phyloP scores from a whole-genome alignment of 1,140 invertebrate genomes.

The Drosophila pandora region DNA sequence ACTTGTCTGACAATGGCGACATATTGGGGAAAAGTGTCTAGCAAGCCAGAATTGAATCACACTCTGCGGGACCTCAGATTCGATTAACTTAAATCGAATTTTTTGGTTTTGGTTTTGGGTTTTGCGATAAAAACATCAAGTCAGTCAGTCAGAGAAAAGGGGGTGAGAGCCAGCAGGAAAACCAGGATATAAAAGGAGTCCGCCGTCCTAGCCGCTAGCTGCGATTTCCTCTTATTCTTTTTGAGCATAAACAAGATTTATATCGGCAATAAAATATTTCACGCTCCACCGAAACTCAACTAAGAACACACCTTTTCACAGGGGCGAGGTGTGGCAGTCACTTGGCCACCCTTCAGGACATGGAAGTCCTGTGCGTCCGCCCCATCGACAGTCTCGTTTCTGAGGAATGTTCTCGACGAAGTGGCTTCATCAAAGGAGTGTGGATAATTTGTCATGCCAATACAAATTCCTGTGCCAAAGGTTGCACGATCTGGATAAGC shows the following conservation, averaged over 20 bases:
- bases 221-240: conserved; percentile 22
- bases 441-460: conserved; percentile 50
- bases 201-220: conserved; percentile 23
- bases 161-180: conserved; percentile 7
- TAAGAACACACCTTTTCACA: conserved; percentile 41
- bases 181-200: conserved; percentile 3
- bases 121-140: conserved; percentile 61
- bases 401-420: conserved; percentile 31
- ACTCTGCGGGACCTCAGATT: conserved; percentile 47
- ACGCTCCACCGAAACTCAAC: conserved; percentile 55
- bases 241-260: conserved; percentile 67
- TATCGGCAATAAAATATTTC: conserved; percentile 72
- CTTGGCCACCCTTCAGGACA: conserved; percentile 9
- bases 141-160: conserved; percentile 14
- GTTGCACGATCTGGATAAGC: conserved; percentile 3
- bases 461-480: conserved; percentile 32
- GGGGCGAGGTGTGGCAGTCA: conserved; percentile 3
- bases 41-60: conserved; percentile 63
- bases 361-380: neutral
- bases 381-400: conserved; percentile 22
- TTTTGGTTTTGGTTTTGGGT: conserved; percentile 51
- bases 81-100: conserved; percentile 73
- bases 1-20: conserved; percentile 49
- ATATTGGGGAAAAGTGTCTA: conserved; percentile 69
- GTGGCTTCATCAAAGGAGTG: conserved; percentile 46